phyloP scores from a whole-genome alignment of 2,888 invertebrate genomes.

The Drosophila heteroneura region DNA sequence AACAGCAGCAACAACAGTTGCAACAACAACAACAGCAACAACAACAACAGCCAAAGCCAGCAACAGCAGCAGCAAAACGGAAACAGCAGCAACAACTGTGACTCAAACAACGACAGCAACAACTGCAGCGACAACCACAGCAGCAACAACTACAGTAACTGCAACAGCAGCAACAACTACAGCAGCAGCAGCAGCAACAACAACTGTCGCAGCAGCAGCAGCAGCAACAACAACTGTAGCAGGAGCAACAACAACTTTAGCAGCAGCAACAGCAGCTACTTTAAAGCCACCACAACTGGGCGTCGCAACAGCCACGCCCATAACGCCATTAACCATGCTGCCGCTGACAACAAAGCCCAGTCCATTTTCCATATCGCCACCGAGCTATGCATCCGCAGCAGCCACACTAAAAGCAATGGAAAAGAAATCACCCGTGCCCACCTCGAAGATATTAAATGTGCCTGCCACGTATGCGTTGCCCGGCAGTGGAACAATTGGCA shows the following conservation, averaged over 20 bases:
- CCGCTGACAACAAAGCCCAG: constrained; percentile 76
- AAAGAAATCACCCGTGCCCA: constrained; percentile 82
- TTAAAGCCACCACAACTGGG: constrained; percentile 16
- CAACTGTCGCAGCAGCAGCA: not conserved
- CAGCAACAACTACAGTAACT: constrained; percentile 30
- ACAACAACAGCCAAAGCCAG: constrained; percentile 8
- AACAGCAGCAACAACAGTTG: not conserved
- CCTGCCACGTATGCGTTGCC: constrained; percentile 82
- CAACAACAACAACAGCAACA: constrained; percentile 33
- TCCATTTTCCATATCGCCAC: constrained; percentile 51
- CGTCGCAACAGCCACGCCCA: constrained; percentile 33
- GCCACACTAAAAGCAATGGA: constrained; percentile 70
- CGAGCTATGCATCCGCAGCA: constrained; percentile 53
- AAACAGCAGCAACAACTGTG: constrained; percentile 4
- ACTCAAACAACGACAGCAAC: not conserved
- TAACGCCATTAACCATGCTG: constrained; percentile 72
- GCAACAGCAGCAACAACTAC: constrained; percentile 18
- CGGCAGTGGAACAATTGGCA: constrained; percentile 37
- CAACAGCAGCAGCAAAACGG: constrained; percentile 6
- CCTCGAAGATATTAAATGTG: constrained; percentile 82
- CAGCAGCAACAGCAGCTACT: constrained; percentile 15
- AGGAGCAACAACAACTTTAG: constrained; percentile 23
- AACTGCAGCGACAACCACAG: not conserved
- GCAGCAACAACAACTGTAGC: constrained; percentile 5
- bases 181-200: constrained; percentile 35